Conservation (phyloP, 2,888 invertebrate species). For the Pteria penguin region DNA sequence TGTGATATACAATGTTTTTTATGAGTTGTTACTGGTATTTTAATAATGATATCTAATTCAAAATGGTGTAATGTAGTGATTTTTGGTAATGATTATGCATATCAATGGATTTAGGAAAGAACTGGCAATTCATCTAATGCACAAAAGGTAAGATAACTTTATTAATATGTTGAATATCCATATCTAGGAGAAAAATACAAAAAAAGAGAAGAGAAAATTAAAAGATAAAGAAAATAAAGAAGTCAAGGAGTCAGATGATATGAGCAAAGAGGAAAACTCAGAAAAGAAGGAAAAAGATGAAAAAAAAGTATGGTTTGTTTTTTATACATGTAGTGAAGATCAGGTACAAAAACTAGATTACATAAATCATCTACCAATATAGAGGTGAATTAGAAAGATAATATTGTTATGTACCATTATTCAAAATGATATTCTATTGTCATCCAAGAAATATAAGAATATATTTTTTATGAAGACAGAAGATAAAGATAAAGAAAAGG, state of each 20-base stretch:
- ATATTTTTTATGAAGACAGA: background rate
- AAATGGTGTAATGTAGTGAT: too few relatives aligned
- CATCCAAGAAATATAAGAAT: background rate
- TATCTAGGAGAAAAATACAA: conserved; percentile 81
- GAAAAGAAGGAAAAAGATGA: conserved; percentile 64
- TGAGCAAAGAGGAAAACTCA: conserved; percentile 63
- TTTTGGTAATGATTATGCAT: too few relatives aligned
- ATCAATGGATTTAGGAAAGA: too few relatives aligned
- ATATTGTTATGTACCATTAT: background rate
- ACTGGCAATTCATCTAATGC: too few relatives aligned
- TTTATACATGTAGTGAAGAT: too few relatives aligned
- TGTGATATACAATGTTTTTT: too few relatives aligned
- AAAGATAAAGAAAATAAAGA: conserved; percentile 82
- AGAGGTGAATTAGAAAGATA: background rate
- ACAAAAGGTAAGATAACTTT: too few relatives aligned
- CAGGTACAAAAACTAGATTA: background rate
- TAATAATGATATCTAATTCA: too few relatives aligned
- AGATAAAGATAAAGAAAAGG: too few relatives aligned
- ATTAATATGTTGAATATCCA: too few relatives aligned
- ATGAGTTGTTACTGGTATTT: too few relatives aligned
- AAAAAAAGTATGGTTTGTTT: background rate
- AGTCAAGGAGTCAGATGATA: conserved; percentile 66
- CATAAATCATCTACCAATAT: background rate
- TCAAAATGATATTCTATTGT: background rate
- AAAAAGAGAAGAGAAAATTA: conserved; percentile 81